Conservation (phyloP, 2,888 invertebrate genomes). For the Drosophila dives region DNA sequence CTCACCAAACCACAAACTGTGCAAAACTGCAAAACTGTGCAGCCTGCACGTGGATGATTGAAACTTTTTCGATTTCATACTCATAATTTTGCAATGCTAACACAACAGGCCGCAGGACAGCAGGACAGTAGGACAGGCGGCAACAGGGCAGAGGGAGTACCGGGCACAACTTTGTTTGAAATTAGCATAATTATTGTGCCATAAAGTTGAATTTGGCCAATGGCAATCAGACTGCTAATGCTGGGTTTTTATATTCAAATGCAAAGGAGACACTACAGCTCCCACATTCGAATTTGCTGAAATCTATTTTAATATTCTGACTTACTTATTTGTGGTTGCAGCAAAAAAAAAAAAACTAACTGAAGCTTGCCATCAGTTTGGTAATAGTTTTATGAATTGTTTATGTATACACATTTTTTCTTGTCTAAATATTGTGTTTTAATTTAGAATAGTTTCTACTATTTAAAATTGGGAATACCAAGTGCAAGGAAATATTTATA, state of each 20-base stretch:
- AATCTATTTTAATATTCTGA: slow-evolving; percentile 12
- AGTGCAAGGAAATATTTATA: not conserved
- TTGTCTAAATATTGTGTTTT: not conserved
- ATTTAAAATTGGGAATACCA: not conserved
- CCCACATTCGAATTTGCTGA: not conserved
- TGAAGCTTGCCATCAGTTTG: not conserved
- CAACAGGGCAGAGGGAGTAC: not conserved
- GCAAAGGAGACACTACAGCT: slow-evolving; percentile 10
- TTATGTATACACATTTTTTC: not conserved
- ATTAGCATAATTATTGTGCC: slow-evolving; percentile 78
- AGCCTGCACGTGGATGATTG: slow-evolving; percentile 66
- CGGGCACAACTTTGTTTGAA: slow-evolving; percentile 59
- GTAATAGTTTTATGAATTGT: not conserved
- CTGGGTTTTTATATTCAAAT: slow-evolving; percentile 48
- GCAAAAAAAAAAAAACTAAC: too few relatives aligned
- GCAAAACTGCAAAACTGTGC: slow-evolving; percentile 48
- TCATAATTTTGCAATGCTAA: slow-evolving; percentile 73
- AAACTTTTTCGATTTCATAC: slow-evolving; percentile 78
- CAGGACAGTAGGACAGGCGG: not conserved
- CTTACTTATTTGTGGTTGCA: not conserved
- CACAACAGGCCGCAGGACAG: slow-evolving; percentile 47
- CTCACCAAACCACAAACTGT: slow-evolving; percentile 45
- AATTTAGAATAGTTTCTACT: not conserved
- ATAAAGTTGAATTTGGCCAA: slow-evolving; percentile 66
- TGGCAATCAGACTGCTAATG: slow-evolving; percentile 62